phyloP scores from a whole-genome alignment of 2,888 invertebrate species.

The Pristionchus mayeri region DNA sequence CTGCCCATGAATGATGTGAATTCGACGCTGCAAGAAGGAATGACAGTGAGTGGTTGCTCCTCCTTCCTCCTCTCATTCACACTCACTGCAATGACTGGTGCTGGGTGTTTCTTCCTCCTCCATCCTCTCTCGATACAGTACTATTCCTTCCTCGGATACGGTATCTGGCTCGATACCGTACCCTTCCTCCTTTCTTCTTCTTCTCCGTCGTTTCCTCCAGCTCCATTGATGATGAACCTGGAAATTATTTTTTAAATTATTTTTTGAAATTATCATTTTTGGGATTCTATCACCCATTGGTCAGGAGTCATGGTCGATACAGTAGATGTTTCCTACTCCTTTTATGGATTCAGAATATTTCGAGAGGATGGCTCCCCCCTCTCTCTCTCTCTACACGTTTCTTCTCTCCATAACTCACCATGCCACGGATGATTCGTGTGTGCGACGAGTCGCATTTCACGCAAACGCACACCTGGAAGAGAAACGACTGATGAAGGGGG shows the following conservation, averaged over 20 bases:
- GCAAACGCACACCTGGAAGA: conserved; percentile 43
- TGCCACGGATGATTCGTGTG: conserved; percentile 44
- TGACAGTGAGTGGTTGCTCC: too few relatives aligned
- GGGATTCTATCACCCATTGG: background rate
- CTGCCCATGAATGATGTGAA: background rate
- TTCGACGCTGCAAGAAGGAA: background rate
- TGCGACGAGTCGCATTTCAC: conserved; percentile 41
- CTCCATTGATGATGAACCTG: conserved; percentile 44
- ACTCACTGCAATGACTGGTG: background rate
- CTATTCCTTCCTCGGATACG: background rate
- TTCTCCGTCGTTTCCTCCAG: conserved; percentile 42
- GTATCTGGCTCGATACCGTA: background rate
- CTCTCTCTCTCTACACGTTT: background rate
- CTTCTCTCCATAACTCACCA: conserved; percentile 2
- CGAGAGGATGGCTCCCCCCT: too few relatives aligned
- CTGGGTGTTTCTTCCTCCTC: background rate
- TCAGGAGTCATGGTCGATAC: too few relatives aligned
- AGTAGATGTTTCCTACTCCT: too few relatives aligned
- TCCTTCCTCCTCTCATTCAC: too few relatives aligned
- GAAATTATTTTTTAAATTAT: background rate
- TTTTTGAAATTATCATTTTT: background rate
- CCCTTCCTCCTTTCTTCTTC: background rate
- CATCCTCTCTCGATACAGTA: background rate
- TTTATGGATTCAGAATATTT: too few relatives aligned
- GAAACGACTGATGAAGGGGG: background rate